Evolutionary conservation across 1,140 invertebrate genomes (phyloP), one percentile per base, ranked within the genome.

Genomic region (Helicorthomorpha holstii): DNA sequence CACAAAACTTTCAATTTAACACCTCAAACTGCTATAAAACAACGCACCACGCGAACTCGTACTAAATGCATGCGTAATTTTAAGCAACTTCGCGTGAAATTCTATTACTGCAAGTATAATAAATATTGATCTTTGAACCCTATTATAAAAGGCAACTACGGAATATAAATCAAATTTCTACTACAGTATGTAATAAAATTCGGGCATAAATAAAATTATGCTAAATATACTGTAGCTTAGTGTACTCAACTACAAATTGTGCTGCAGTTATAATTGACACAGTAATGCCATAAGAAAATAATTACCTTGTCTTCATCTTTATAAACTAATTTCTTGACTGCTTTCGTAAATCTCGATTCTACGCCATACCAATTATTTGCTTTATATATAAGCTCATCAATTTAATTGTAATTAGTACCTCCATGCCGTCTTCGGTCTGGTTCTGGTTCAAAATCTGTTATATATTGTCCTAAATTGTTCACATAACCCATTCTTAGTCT

Each of bases 391-490:
- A 25, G 29, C 49, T 23, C 42, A 49, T 24, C 21, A 50, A 16
- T 24, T 21, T 25, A 46, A 44, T 34, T 7, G 38, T 56, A 55
- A 7, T 34, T 34, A 34, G 7, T 34, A 61, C 59, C 55, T 60
- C 61, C 63, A 44, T 59, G 26, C 63, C 67, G 69, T 68, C 75
- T 80, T 66, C 74, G 77, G 62, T 81, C 79, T 21, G 85, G 82
- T 64, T 89, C 83, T 2, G 82, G 82, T 63, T 89, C 85, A 66
- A 91, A 83, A 68, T 88, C 84, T 19, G 85, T 82, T 65, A 86
- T 79, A 71, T 89, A 91, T 64, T 86, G 77, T 0, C 89, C 89
- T 62, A 89, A 69, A 55, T 80, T 78, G 62, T 88, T 85, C 27
- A 93, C 79, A 63, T 81, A 75, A 16, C 88, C 88, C 56, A 92